A percentile compares a stretch with the other conserved stretches of the same genome.
Conservation (phyloP, 2,113 vertebrate genomes). For the Cyanoliseus patagonus region DNA sequence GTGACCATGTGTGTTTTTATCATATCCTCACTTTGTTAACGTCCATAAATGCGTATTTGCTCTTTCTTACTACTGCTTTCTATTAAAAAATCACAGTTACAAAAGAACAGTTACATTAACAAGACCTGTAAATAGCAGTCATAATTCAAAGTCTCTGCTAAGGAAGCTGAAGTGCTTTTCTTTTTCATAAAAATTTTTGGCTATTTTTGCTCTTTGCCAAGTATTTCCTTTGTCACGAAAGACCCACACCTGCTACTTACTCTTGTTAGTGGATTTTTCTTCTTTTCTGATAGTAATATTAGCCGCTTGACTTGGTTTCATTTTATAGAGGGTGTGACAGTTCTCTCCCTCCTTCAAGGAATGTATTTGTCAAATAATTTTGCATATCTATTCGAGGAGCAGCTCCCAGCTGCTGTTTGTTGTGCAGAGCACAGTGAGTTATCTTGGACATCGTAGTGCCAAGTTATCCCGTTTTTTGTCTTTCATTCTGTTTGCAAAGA, state of each 20-base stretch:
- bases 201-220: neutral
- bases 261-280: neutral
- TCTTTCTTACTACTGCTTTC: neutral
- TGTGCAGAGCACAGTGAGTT: conserved; percentile 42
- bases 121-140: neutral
- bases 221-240: neutral
- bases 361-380: conserved; percentile 6
- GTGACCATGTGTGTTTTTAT: neutral
- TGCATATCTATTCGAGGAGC: conserved; percentile 14
- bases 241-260: neutral
- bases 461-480: neutral
- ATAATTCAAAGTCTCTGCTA: neutral
- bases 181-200: neutral
- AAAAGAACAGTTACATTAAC: neutral
- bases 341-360: neutral
- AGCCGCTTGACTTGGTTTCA: conserved; percentile 49
- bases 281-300: neutral
- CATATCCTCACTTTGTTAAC: neutral
- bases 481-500: conserved; percentile 1
- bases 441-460: neutral
- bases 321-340: neutral
- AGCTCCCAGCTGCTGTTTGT: conserved; percentile 14
- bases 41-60: neutral
- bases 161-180: neutral
- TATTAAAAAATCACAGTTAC: neutral